Percentiles rank a stretch among this genome's conserved stretches.
Evolutionary conservation across 2,888 invertebrate species (phyloP).

Genomic region (Onchidella celtica): DNA sequence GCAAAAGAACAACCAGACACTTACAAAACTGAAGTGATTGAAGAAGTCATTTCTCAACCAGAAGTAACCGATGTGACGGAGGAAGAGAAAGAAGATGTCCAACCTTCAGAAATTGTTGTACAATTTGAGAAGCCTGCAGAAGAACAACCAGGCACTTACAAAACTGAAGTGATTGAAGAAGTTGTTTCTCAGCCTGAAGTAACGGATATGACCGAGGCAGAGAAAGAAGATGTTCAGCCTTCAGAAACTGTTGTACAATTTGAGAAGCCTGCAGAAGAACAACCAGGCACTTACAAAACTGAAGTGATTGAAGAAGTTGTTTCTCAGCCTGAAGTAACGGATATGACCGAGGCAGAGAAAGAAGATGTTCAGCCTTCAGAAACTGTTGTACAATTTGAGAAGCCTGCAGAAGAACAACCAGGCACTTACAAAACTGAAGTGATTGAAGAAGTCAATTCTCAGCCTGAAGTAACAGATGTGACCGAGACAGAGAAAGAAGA

Average conservation of each 20-base stretch:
- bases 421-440: constrained; percentile 55
- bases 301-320: constrained; percentile 53
- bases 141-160: constrained; percentile 48
- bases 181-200: constrained; percentile 44
- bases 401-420: constrained; percentile 52
- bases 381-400: constrained; percentile 45
- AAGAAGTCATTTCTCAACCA: constrained; percentile 51
- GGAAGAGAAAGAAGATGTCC: constrained; percentile 35
- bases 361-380: constrained; percentile 50
- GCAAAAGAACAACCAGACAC: constrained; percentile 46
- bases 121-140: constrained; percentile 48
- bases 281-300: constrained; percentile 57
- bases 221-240: constrained; percentile 46
- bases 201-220: constrained; percentile 47
- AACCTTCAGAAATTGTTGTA: constrained; percentile 43
- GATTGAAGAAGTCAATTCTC: constrained; percentile 54
- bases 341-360: constrained; percentile 44
- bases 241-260: constrained; percentile 49
- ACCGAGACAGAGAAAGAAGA: constrained; percentile 48
- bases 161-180: constrained; percentile 50
- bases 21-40: constrained; percentile 49
- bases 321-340: constrained; percentile 49
- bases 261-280: constrained; percentile 54
- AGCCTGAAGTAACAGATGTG: constrained; percentile 45
- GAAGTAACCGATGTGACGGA: constrained; percentile 49